phyloP scores from a whole-genome alignment of 2,113 vertebrate species.

The Meles meles region DNA sequence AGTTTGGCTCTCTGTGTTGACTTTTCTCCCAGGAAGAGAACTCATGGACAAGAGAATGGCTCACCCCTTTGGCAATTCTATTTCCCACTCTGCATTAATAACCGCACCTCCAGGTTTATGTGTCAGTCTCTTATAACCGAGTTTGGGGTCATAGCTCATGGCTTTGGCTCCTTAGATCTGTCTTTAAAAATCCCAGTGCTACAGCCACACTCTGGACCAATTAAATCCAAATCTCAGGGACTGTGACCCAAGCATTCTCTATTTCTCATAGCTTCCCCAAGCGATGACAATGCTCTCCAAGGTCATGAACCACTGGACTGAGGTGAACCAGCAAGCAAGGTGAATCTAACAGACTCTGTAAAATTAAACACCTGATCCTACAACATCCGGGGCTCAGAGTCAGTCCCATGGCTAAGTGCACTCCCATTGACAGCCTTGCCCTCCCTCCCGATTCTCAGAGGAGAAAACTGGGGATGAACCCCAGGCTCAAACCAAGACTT shows the following conservation, averaged over 20 bases:
- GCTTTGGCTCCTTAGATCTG: background rate
- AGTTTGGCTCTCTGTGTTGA: background rate
- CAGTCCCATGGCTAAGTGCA: fast-evolving
- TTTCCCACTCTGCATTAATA: background rate
- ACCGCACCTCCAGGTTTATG: background rate
- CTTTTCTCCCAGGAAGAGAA: background rate
- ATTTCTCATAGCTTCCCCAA: background rate
- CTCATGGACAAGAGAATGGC: background rate
- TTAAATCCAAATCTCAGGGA: background rate
- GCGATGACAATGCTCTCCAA: background rate
- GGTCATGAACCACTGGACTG: background rate
- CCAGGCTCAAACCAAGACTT: background rate
- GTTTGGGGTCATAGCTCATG: background rate
- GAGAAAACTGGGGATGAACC: background rate
- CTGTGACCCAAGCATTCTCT: background rate
- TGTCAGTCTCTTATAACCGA: background rate
- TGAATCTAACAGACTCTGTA: background rate
- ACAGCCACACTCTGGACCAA: background rate
- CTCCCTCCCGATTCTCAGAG: background rate
- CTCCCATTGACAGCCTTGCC: fast-evolving
- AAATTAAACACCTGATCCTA: background rate
- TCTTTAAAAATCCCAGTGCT: background rate
- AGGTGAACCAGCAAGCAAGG: background rate
- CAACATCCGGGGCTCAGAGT: background rate
- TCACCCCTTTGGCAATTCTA: background rate